These are phyloP conservation scores for Amblyteles armatorius DNA, from an alignment of 2,888 invertebrate species.

Conservation along the genomic window DNA sequence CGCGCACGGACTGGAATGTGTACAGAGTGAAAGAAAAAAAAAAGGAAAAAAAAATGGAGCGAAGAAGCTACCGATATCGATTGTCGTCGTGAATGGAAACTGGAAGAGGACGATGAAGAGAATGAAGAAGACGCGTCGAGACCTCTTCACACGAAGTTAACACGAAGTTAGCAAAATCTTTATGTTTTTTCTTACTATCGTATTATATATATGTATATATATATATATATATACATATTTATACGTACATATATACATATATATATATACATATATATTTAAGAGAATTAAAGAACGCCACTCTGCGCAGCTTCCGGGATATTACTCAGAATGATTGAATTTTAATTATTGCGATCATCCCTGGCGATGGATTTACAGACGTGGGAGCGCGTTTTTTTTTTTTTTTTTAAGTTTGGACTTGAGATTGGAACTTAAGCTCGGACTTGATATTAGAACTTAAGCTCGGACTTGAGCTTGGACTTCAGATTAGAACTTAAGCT, in stretches of 20 bases:
- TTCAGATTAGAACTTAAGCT: neutral
- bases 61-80: neutral
- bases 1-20: neutral
- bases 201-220: constrained; percentile 30
- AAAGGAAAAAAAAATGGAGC: neutral
- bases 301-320: neutral
- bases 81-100: constrained; percentile 2
- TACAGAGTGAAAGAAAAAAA: constrained; percentile 32
- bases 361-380: neutral
- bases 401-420: neutral
- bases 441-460: too few species aligned
- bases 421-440: neutral
- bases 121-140: constrained; percentile 66
- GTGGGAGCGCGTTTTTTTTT: neutral
- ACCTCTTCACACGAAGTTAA: constrained; percentile 77
- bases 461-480: too few species aligned
- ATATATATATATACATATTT: constrained; percentile 3
- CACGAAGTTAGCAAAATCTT: constrained; percentile 81
- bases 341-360: neutral
- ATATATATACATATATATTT: constrained; percentile 31
- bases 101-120: constrained; percentile 21
- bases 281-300: constrained; percentile 14
- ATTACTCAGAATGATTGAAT: neutral
- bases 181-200: constrained; percentile 68
- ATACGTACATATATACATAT: constrained; percentile 27